These are phyloP conservation scores for Metopia argyrocephala DNA, from an alignment of 2,888 invertebrate genomes.

Conservation along the genomic window DNA sequence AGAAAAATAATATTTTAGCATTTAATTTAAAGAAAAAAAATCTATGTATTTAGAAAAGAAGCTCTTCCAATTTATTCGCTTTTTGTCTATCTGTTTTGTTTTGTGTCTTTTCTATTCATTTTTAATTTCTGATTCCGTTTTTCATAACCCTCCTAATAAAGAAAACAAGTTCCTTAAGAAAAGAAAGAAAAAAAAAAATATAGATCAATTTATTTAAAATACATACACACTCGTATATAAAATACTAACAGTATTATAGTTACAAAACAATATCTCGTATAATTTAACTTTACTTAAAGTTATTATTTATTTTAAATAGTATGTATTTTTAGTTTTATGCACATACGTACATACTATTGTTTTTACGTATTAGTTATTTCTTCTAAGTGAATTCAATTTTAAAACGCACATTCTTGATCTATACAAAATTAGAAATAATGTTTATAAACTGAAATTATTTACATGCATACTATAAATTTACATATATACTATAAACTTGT, in stretches of 20 bases:
- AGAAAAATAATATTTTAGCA: neutral
- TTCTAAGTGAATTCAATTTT: neutral
- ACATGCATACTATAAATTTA: no score
- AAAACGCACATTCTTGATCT: neutral
- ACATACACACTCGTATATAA: no score
- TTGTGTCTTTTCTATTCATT: neutral
- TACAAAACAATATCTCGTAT: neutral
- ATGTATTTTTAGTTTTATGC: no score
- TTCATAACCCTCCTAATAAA: constrained; percentile 24
- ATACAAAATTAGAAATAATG: neutral
- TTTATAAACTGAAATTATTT: neutral
- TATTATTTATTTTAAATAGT: neutral
- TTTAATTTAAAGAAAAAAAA: constrained; percentile 8
- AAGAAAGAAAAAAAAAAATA: constrained; percentile 9
- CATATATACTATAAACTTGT: no score
- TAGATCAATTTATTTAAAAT: constrained; percentile 17
- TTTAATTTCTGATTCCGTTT: neutral
- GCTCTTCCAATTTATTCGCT: constrained; percentile 46
- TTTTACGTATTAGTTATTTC: neutral
- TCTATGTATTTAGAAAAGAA: neutral
- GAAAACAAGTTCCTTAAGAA: constrained; percentile 43
- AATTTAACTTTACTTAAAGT: neutral
- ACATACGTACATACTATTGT: no score
- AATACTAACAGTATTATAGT: constrained; percentile 39
- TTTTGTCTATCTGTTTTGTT: neutral